Evolutionary conservation across 2,797 vertebrate genomes (phyloP).

Genomic region (Menidia menidia): DNA sequence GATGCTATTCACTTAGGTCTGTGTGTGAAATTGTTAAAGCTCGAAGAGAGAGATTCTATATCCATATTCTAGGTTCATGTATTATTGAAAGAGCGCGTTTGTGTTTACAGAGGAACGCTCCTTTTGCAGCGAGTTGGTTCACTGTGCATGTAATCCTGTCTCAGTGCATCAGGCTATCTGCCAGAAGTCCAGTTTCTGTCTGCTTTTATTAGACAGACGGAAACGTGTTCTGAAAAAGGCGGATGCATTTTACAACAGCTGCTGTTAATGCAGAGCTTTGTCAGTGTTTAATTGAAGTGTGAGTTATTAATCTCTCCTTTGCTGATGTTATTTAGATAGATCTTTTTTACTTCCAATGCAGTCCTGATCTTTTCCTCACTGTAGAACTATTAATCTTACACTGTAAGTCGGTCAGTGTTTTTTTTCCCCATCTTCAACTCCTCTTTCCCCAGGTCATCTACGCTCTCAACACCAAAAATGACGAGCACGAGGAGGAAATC

Average conservation of each 20-base stretch:
- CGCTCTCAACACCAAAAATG: slow-evolving; percentile 98
- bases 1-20: slow-evolving; percentile 38
- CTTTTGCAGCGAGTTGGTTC: slow-evolving; percentile 7
- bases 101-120: background rate
- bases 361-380: background rate
- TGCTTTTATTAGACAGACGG: background rate
- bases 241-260: background rate
- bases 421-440: slow-evolving; percentile 11
- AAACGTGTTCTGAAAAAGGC: background rate
- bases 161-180: background rate
- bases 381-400: slow-evolving; percentile 28
- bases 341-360: slow-evolving; percentile 21
- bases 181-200: background rate
- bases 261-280: background rate
- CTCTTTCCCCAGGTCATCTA: slow-evolving; percentile 92
- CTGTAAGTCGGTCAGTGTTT: slow-evolving; percentile 25
- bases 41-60: background rate
- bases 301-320: slow-evolving; percentile 1
- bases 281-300: slow-evolving; percentile 16
- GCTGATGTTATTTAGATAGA: slow-evolving; percentile 28
- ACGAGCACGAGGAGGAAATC: slow-evolving; percentile 96
- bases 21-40: background rate
- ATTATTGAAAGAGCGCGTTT: background rate
- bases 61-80: background rate
- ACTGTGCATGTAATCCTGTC: background rate